Evolutionary conservation across 2,113 vertebrate species (phyloP).

Genomic region (Malurus elegans): DNA sequence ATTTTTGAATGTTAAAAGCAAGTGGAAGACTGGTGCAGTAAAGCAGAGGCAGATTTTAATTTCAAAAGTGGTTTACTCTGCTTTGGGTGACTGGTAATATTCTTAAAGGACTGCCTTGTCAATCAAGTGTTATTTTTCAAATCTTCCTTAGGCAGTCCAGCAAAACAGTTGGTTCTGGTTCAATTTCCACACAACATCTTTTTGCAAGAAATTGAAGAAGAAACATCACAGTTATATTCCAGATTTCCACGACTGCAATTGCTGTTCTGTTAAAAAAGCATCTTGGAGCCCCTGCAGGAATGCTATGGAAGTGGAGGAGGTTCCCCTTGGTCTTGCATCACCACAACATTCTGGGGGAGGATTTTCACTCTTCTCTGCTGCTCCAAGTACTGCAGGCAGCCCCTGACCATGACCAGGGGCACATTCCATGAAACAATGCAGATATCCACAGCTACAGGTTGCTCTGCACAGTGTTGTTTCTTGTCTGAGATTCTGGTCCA

Average conservation of each 20-base stretch:
- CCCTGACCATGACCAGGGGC: fast-evolving
- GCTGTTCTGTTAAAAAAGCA: not conserved
- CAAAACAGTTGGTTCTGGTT: not conserved
- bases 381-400: not conserved
- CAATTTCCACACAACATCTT: not conserved
- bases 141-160: not conserved
- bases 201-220: not conserved
- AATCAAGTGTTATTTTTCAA: not conserved
- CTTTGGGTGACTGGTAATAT: not conserved
- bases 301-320: not conserved
- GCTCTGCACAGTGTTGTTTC: not conserved
- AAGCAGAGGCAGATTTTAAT: not conserved
- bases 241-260: not conserved
- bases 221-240: not conserved
- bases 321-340: not conserved
- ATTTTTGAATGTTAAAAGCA: not conserved
- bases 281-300: not conserved
- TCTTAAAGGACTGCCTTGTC: not conserved
- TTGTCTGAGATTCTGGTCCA: not conserved
- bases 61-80: not conserved
- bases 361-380: not conserved
- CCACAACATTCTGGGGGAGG: not conserved
- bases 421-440: not conserved
- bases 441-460: not conserved
- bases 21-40: not conserved